phyloP scores from a whole-genome alignment of 1,140 invertebrate genomes.

The Anagrus nilaparvatae region DNA sequence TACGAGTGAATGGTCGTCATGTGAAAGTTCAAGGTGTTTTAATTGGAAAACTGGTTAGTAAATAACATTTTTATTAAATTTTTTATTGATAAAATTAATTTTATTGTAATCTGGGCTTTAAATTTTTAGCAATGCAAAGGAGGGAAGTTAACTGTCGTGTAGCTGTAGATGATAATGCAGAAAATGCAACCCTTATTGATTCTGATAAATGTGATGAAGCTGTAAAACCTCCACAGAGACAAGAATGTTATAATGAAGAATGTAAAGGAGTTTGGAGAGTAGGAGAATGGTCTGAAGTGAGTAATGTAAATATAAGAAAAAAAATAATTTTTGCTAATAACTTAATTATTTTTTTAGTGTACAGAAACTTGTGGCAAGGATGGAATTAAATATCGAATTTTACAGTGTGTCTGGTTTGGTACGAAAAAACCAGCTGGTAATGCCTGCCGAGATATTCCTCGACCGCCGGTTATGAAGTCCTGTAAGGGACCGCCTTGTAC shows the following conservation, averaged over 20 bases:
- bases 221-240: slow-evolving; percentile 55
- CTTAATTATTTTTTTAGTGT: slow-evolving; percentile 48
- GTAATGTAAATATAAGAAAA: slow-evolving; percentile 13
- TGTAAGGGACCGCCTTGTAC: slow-evolving; percentile 61
- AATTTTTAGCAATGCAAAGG: slow-evolving; percentile 55
- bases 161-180: slow-evolving; percentile 29
- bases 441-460: slow-evolving; percentile 61
- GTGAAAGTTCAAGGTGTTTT: slow-evolving; percentile 62
- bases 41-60: slow-evolving; percentile 67
- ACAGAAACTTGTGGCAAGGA: slow-evolving; percentile 60
- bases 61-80: slow-evolving; percentile 17
- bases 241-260: slow-evolving; percentile 67
- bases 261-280: slow-evolving; percentile 77
- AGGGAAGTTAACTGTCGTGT: slow-evolving; percentile 59
- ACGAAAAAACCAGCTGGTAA: slow-evolving; percentile 71
- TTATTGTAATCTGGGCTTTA: background rate
- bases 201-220: slow-evolving; percentile 53
- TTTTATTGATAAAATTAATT: background rate
- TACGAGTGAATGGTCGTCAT: slow-evolving; percentile 58
- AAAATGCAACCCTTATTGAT: slow-evolving; percentile 52
- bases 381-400: slow-evolving; percentile 70
- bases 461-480: slow-evolving; percentile 64
- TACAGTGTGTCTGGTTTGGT: slow-evolving; percentile 82
- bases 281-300: slow-evolving; percentile 80
- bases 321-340: slow-evolving; percentile 1